Base-by-base conservation (phyloP, 1,140 invertebrate species). In the Aphaenogaster ashmeadi region DNA sequence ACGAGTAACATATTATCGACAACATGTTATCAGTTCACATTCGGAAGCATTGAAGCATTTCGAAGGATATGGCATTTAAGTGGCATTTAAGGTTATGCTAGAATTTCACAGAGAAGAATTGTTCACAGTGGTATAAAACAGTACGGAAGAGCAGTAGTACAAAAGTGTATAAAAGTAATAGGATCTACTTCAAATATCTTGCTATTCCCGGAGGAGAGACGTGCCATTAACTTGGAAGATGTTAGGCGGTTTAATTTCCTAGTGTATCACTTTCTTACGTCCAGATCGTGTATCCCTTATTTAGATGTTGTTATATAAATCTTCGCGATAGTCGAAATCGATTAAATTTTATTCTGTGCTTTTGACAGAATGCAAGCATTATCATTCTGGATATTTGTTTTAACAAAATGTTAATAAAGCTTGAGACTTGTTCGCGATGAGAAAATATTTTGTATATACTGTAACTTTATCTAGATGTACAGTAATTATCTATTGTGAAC, bases 111-210 rank as follows among this genome's bases (percentile, higher is more conserved):
- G 11, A 52, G 47, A 13, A 52, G 8, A 36, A 15, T 50, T 66
- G 21, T 21, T 7, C 13, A 47, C 2, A 33, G 9, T 44, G 50
- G 27, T 36, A 64, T 13, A 69, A 78, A 47, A 78, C n/a, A 62
- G n/a, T 0, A 4, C 4, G 41, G 9, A 47, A n/a, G 27, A 3
- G 44, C 8, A 71, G 36, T 33, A 15, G 13, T 44, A 38, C 3
- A 60, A 44, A 36, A 36, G 44, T 72, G 33, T 41, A 71, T 6
- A 71, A 41, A 27, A 36, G 15, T 60, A 83, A 80, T 3, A 36
- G 41, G 41, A 83, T 74, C 52, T 58, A 72, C 52, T 58, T 33
- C 27, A 83, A 83, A 74, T 58, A 72, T 4, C 50, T 36, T 11
- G 11, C 5, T 56, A 47, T 13, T 83, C 67, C 8, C 36, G 7